Conservation (phyloP, 2,113 vertebrate species). For the Takifugu bimaculatus region DNA sequence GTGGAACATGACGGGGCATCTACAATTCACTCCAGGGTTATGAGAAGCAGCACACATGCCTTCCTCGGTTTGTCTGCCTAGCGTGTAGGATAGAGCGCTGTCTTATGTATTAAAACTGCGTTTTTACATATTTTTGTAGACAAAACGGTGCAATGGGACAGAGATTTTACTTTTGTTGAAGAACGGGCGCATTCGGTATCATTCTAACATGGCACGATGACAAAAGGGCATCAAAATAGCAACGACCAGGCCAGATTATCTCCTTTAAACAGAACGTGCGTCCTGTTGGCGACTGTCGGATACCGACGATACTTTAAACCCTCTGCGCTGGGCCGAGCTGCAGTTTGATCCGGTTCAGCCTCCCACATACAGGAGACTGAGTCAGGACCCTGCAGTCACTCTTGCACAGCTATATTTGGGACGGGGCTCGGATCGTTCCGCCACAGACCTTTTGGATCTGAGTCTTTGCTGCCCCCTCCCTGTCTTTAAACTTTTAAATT, state of each 20-base stretch:
- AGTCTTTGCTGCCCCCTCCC: slow-evolving; percentile 64
- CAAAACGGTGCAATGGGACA: too few relatives aligned
- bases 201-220: too few relatives aligned
- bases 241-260: too few relatives aligned
- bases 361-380: slow-evolving; percentile 21
- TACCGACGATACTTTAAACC: too few relatives aligned
- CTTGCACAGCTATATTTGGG: slow-evolving; percentile 31
- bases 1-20: slow-evolving; percentile 57
- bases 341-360: background rate
- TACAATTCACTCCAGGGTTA: slow-evolving; percentile 50
- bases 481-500: slow-evolving; percentile 39
- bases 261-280: too few relatives aligned
- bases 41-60: slow-evolving; percentile 36
- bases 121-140: too few relatives aligned
- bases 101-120: too few relatives aligned
- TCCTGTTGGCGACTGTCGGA: too few relatives aligned
- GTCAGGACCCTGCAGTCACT: slow-evolving; percentile 33
- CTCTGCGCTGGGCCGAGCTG: too few relatives aligned
- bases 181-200: too few relatives aligned
- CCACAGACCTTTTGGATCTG: slow-evolving; percentile 28
- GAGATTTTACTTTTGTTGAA: too few relatives aligned
- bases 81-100: slow-evolving; percentile 23
- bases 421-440: slow-evolving; percentile 27
- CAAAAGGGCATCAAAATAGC: too few relatives aligned
- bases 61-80: slow-evolving; percentile 35